Evolutionary conservation across 2,888 invertebrate genomes (phyloP).

Genomic region (Dolichopus griseipennis): DNA sequence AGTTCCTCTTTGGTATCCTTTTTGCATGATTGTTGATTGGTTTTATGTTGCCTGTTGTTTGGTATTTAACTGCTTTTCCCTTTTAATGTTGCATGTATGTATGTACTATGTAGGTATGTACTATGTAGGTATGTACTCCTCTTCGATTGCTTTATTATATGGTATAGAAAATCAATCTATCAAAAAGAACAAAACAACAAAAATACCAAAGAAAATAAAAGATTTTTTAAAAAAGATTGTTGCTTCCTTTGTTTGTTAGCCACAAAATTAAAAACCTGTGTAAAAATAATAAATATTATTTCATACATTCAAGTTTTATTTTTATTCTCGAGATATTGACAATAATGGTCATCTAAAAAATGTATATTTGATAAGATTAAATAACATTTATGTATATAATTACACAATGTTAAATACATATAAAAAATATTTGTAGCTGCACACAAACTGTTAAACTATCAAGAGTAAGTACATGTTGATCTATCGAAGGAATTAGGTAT

Average conservation of each 20-base stretch:
- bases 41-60: no score
- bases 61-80: no score
- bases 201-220: no score
- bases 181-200: not conserved
- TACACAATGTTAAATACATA: no score
- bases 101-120: no score
- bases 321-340: not conserved
- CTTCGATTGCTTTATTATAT: not conserved
- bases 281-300: not conserved
- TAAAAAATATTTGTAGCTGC: no score
- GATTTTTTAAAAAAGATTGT: not conserved
- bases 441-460: no score
- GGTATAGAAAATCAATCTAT: not conserved
- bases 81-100: no score
- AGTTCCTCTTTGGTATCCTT: constrained; percentile 1
- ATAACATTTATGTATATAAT: no score
- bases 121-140: not conserved
- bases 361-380: not conserved
- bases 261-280: not conserved
- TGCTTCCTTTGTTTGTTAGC: not conserved
- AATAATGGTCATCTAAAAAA: not conserved
- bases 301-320: not conserved
- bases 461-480: no score
- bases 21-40: not conserved
- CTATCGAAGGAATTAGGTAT: no score